A percentile compares a stretch with the other conserved stretches of the same genome.
These are phyloP conservation scores for Andrena bicolor DNA, from an alignment of 2,888 invertebrate genomes.

Conservation along the genomic window DNA sequence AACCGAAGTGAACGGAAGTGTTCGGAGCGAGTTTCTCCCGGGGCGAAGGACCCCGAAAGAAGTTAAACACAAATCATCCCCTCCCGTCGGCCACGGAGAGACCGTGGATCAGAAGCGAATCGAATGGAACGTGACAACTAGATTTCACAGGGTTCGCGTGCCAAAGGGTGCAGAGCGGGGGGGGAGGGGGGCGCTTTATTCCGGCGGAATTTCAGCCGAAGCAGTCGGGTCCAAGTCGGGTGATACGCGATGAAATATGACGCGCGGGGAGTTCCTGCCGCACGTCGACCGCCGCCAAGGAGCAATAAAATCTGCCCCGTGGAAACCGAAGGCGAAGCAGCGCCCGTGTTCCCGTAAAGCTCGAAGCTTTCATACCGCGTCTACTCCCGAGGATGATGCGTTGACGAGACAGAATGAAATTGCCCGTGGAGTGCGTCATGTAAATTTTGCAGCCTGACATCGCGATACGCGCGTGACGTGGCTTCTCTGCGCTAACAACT, in stretches of 20 bases:
- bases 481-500: not conserved
- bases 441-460: conserved; percentile 53
- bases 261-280: conserved; percentile 36
- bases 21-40: conserved; percentile 17
- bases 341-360: conserved; percentile 24
- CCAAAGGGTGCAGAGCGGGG: conserved; percentile 26
- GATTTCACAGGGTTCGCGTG: conserved; percentile 56
- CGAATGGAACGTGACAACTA: conserved; percentile 66
- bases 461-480: conserved; percentile 18
- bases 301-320: conserved; percentile 68
- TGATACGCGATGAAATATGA: conserved; percentile 72
- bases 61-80: conserved; percentile 61
- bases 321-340: conserved; percentile 48
- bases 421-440: conserved; percentile 59
- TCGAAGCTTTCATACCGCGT: conserved; percentile 30
- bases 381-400: conserved; percentile 29
- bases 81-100: conserved; percentile 17
- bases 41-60: conserved; percentile 40
- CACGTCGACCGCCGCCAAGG: conserved; percentile 52
- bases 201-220: conserved; percentile 56
- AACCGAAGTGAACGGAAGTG: conserved; percentile 27
- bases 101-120: conserved; percentile 60
- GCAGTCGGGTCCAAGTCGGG: conserved; percentile 39
- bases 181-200: conserved; percentile 51
- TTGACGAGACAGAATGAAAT: conserved; percentile 64